Evolutionary conservation across 2,113 vertebrate species (phyloP).

Genomic region (Melanerpes aurifrons): DNA sequence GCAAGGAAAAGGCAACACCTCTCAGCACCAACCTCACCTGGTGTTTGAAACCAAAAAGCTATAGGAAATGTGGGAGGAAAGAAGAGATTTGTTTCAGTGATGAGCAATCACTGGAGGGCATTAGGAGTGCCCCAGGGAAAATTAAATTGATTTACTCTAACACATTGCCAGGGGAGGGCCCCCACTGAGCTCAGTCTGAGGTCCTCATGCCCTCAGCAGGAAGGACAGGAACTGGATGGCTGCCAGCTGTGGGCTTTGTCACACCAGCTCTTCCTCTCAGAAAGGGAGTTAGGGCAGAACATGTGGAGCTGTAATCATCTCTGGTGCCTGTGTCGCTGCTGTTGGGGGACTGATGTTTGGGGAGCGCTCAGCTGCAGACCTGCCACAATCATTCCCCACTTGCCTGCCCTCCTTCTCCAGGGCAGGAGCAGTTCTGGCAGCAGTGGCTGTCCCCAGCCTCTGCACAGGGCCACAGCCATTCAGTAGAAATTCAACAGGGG

Average conservation of each 20-base stretch:
- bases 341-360: rapidly evolving
- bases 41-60: background rate
- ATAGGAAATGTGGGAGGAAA: background rate
- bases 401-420: background rate
- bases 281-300: rapidly evolving
- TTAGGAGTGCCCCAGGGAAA: background rate
- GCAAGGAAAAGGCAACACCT: background rate
- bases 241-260: background rate
- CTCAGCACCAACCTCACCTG: background rate
- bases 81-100: background rate
- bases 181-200: background rate
- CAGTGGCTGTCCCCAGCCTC: background rate
- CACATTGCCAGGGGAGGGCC: background rate
- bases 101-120: background rate
- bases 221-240: background rate
- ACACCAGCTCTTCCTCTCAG: background rate
- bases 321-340: background rate
- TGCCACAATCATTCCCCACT: background rate
- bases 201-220: background rate
- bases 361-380: background rate
- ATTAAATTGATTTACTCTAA: background rate
- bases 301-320: background rate
- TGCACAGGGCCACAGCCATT: background rate
- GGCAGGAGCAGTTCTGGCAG: background rate
- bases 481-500: background rate